Percentiles rank a stretch among this genome's conserved stretches.
These are phyloP conservation scores for Trematocara variabile DNA, from an alignment of 2,113 vertebrate genomes.

Conservation along the genomic window DNA sequence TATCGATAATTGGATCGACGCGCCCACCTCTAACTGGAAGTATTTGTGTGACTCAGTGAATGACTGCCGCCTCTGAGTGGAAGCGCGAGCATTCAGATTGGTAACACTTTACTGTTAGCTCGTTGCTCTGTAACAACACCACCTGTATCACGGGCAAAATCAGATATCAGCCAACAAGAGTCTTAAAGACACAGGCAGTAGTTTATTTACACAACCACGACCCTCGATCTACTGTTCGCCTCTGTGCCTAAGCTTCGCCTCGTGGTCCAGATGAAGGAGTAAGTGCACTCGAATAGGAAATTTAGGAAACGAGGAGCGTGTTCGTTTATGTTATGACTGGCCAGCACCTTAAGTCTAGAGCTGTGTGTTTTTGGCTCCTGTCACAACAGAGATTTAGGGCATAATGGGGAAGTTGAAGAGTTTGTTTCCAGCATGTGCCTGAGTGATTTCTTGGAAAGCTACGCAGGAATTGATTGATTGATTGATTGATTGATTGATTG, in stretches of 20 bases:
- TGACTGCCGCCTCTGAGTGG: neutral
- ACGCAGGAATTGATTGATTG: neutral
- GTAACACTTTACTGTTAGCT: neutral
- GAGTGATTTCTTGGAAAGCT: slow-evolving; percentile 5
- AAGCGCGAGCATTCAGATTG: neutral
- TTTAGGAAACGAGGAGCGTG: slow-evolving; percentile 28
- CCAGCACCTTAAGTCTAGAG: slow-evolving; percentile 30
- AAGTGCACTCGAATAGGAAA: slow-evolving; percentile 24
- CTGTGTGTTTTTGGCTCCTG: slow-evolving; percentile 25
- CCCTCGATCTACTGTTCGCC: neutral
- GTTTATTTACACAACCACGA: neutral
- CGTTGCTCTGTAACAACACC: neutral
- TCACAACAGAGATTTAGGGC: slow-evolving; percentile 21
- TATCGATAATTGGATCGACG: neutral
- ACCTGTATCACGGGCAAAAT: neutral
- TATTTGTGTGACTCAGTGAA: neutral
- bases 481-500: too few species aligned
- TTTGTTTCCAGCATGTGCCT: neutral
- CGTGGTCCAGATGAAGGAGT: neutral
- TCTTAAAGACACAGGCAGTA: neutral
- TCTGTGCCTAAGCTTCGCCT: neutral
- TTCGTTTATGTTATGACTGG: slow-evolving; percentile 50
- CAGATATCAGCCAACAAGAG: neutral
- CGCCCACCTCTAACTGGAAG: neutral
- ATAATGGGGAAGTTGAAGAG: neutral